Evolutionary conservation across 2,113 vertebrate genomes (phyloP), one percentile per base, ranked within the genome.

Genomic region (Alligator sinensis): DNA sequence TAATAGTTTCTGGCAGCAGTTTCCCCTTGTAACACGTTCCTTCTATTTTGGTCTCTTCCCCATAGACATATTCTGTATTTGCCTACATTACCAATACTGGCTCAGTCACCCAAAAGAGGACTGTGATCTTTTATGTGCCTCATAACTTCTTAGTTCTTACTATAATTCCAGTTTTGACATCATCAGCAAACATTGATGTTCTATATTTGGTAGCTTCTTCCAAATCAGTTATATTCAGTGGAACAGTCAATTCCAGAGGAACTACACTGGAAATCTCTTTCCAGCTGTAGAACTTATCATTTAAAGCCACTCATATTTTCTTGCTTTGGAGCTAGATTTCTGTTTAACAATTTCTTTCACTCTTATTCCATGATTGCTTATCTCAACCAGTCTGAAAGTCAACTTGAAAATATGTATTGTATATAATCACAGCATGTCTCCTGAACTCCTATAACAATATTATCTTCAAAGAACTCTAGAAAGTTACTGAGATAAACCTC

Each of bases 201-300:
- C 80, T 72, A 87, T 92, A 95, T 78, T 85, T 82, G 24, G 81
- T 80, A 54, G 64, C 27, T 91, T 95, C 47, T 87, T 96, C 86
- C 88, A 92, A 94, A 91, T 72, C n/a, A 91, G 95, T 92, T 82
- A 89, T 87, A 63, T 34, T 34, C 86, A 80, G 70, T 89, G 63
- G 83, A 88, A 92, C 70, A 95, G 93, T 94, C 93, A 92, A 92
- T 97, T 77, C 80, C 82, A 47, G 70, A 70, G 94, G 84, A 82
- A 87, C 9, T 62, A 74, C 17, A 11, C 58, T 1, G 24, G 47
- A 90, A 86, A 84, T 82, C 47, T 68, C 88, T 87, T 77, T 77
- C 61, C 87, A 89, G 64, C n/a, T 77, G 64, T 38, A 84, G 5
- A 57, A 84, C 87, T 95, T 88, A 82, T 75, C 13, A 77, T 78